These are phyloP conservation scores for Eidolon dupreanum DNA, from an alignment of 2,797 vertebrate species.

Conservation along the genomic window DNA sequence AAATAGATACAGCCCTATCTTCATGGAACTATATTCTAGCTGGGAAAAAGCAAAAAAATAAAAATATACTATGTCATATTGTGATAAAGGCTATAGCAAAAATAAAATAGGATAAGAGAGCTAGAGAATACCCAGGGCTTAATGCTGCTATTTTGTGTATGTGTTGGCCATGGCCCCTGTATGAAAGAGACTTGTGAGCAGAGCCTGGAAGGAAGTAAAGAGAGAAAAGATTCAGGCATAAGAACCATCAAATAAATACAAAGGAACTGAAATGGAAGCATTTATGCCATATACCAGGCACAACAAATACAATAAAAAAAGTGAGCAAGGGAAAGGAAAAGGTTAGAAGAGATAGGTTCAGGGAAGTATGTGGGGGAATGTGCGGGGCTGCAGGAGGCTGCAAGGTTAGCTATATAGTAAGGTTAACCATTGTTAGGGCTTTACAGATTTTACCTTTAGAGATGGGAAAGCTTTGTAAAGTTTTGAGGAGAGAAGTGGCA, in stretches of 20 bases:
- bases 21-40: neutral
- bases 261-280: neutral
- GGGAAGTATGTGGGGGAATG: rapidly evolving
- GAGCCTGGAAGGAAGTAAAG: neutral
- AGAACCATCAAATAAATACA: neutral
- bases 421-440: neutral
- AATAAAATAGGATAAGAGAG: neutral
- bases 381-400: neutral
- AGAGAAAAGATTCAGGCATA: neutral
- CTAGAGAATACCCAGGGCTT: neutral
- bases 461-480: neutral
- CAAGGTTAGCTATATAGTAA: neutral
- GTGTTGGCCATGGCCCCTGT: rapidly evolving
- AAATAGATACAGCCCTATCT: neutral
- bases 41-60: neutral
- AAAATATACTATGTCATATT: neutral
- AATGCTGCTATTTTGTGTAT: neutral
- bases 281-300: neutral
- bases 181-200: neutral
- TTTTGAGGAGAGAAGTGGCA: neutral
- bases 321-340: neutral
- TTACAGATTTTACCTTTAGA: neutral
- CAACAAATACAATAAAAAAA: neutral
- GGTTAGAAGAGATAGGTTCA: neutral
- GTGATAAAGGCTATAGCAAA: neutral